Evolutionary conservation across 2,797 vertebrate species (phyloP).

Genomic region (Vultur gryphus): DNA sequence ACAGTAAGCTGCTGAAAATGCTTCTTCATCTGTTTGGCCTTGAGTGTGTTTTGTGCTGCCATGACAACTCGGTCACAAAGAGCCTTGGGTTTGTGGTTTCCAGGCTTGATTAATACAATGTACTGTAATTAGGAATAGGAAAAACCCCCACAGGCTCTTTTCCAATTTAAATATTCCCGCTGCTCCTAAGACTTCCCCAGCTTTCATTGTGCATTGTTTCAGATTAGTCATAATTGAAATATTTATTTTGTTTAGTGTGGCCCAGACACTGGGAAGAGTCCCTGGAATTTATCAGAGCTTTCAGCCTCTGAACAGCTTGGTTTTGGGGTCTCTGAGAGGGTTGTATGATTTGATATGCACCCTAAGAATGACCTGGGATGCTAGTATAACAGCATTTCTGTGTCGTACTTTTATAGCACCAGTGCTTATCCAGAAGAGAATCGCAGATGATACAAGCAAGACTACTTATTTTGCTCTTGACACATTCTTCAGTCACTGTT

Average conservation of each 20-base stretch:
- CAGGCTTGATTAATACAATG: slow-evolving; percentile 3
- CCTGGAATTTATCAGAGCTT: not conserved
- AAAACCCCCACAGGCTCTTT: not conserved
- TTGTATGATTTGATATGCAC: not conserved
- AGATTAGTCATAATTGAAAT: slow-evolving; percentile 8
- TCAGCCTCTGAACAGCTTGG: not conserved
- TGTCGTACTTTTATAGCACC: not conserved
- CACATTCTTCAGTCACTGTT: not conserved
- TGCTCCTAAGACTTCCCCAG: not conserved
- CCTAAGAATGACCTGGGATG: not conserved
- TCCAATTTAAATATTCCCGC: slow-evolving; percentile 15
- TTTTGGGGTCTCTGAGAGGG: not conserved
- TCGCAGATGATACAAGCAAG: not conserved
- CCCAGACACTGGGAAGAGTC: not conserved
- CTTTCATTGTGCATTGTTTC: slow-evolving; percentile 30
- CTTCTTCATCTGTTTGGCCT: not conserved
- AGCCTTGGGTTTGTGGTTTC: not conserved
- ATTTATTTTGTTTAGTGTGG: not conserved
- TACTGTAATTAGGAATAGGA: slow-evolving; percentile 6
- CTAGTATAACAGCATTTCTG: not conserved
- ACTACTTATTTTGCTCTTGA: not conserved
- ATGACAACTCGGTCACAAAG: not conserved
- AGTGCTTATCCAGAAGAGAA: not conserved
- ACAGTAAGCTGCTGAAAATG: not conserved
- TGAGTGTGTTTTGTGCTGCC: not conserved